Percentiles rank a stretch among this genome's conserved stretches.
Conservation (phyloP, 2,797 vertebrate genomes). For the Syngnathus acus region DNA sequence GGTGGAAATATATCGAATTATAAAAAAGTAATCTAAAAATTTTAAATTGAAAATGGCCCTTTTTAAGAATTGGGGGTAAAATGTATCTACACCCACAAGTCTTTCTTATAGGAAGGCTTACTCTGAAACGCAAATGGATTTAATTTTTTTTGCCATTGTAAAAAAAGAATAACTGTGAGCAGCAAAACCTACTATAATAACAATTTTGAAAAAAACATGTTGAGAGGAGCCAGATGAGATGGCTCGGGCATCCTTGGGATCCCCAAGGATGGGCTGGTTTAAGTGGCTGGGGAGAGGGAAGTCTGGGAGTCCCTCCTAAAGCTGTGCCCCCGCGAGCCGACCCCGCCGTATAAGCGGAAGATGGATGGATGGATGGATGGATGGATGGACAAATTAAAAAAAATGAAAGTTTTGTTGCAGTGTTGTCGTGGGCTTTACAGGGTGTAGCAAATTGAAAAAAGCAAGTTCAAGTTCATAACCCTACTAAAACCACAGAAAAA, state of each 20-base stretch:
- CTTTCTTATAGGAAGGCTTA: background rate
- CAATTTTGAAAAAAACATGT: too few species aligned
- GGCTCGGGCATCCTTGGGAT: too few species aligned
- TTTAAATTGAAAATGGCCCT: constrained; percentile 23
- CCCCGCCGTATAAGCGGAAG: too few species aligned
- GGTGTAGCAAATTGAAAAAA: background rate
- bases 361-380: too few species aligned
- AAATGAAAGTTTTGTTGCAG: too few species aligned
- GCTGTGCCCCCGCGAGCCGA: too few species aligned
- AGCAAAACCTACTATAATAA: background rate
- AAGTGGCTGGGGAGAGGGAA: too few species aligned
- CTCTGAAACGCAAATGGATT: background rate
- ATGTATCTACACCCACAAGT: background rate
- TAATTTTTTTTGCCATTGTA: background rate
- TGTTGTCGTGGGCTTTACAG: background rate
- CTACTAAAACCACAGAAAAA: background rate
- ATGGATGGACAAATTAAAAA: too few species aligned
- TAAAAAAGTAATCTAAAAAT: constrained; percentile 13
- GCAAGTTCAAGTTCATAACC: background rate
- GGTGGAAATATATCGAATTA: constrained; percentile 28
- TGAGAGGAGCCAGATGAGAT: too few species aligned
- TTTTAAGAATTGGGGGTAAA: background rate
- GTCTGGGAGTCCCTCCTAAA: too few species aligned
- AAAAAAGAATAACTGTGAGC: background rate
- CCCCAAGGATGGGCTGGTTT: too few species aligned